Evolutionary conservation across 1,140 invertebrate genomes (phyloP), one percentile per base, ranked within the genome.

Genomic region (Sycophila sp.): DNA sequence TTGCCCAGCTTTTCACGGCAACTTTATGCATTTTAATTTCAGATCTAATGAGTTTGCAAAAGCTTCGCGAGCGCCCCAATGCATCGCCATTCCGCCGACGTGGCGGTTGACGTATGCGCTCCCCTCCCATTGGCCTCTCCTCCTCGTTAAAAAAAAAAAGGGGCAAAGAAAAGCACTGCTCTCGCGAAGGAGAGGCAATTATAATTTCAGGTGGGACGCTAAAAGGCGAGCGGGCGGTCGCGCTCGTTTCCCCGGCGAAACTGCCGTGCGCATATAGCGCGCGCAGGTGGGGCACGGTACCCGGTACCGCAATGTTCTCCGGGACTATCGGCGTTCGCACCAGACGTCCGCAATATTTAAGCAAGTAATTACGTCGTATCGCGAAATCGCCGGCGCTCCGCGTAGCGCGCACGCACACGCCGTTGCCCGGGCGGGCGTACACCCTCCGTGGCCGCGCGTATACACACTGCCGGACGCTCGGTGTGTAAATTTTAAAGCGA

Each of bases 401-500:
- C n/a, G n/a, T n/a, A n/a, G n/a, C n/a, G n/a, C n/a, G n/a, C n/a
- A n/a, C n/a, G n/a, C n/a, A n/a, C n/a, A n/a, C 60, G 67, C 62
- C 32, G 38, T 1, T 67, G 34, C 59, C 45, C 19, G 49, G 5
- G 26, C 49, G n/a, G n/a, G n/a, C n/a, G n/a, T n/a, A n/a, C n/a
- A n/a, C n/a, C n/a, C n/a, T n/a, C 17, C 17, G 28, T 22, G 8
- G 2, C 28, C 4, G 7, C 26, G 49, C 11, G n/a, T 53, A 13
- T 13, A 53, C 5, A 28, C 17, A 26, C 10, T 17, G n/a, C 28
- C 8, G 32, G 32, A 34, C 36, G n/a, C 10, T 4, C 30, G 66
- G 63, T 72, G 76, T 78, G 76, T 80, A 78, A 81, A 81, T 76
- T 80, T 67, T 49, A 63, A 64, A 67, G 7, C 69, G 75, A 80